Percentiles rank a stretch among this genome's conserved stretches.
Evolutionary conservation across 2,797 vertebrate genomes (phyloP).

Genomic region (Falco cherrug): DNA sequence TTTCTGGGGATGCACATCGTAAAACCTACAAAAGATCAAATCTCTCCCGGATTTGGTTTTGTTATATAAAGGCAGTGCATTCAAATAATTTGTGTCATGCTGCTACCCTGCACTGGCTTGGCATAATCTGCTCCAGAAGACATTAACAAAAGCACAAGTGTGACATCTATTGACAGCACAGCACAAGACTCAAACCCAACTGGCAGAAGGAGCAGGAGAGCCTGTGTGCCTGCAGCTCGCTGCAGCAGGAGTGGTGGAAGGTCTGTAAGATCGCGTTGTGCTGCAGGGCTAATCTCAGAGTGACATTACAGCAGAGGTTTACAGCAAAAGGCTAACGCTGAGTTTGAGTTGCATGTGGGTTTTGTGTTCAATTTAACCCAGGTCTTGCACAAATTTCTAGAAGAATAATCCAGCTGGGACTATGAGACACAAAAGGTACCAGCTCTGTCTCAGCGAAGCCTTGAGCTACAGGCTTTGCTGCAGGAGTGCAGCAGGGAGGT

Average conservation of each 20-base stretch:
- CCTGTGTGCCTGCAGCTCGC: background rate
- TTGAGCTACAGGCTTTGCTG: background rate
- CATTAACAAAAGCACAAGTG: constrained; percentile 42
- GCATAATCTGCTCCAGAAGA: background rate
- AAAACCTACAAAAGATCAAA: constrained; percentile 34
- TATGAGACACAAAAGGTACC: background rate
- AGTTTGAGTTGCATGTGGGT: background rate
- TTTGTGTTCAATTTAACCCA: background rate
- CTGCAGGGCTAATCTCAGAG: background rate
- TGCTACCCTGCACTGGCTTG: background rate
- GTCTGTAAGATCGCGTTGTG: background rate
- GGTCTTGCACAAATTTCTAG: background rate
- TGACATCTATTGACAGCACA: constrained; percentile 70
- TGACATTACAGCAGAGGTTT: background rate
- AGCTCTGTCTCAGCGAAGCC: background rate
- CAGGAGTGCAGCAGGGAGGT: background rate
- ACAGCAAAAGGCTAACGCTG: background rate
- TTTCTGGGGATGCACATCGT: background rate
- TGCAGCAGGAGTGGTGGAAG: background rate
- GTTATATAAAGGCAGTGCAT: constrained; percentile 26
- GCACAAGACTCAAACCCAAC: background rate
- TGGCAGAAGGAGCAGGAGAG: background rate
- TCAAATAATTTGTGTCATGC: constrained; percentile 29
- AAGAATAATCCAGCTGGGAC: background rate
- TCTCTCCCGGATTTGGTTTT: background rate